A percentile compares a stretch with the other conserved stretches of the same genome.
Evolutionary conservation across 2,113 vertebrate genomes (phyloP).

Genomic region (Engraulis encrasicolus): DNA sequence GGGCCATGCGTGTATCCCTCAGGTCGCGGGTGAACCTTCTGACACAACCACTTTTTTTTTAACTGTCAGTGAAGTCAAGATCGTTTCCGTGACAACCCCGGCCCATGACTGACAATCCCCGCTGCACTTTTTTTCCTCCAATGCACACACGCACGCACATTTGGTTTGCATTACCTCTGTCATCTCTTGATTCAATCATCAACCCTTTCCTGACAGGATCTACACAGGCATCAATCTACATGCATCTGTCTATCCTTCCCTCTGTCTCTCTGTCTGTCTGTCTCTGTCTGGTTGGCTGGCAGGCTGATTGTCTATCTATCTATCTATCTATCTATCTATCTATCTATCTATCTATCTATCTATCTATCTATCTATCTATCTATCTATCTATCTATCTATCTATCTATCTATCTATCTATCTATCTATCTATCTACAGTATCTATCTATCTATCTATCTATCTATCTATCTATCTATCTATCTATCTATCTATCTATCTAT

Average conservation of each 20-base stretch:
- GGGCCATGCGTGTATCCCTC: neutral
- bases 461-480: neutral
- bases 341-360: constrained; percentile 1
- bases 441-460: too few species aligned
- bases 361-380: neutral
- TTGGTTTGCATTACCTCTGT: constrained; percentile 34
- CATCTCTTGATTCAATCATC: constrained; percentile 41
- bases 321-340: neutral
- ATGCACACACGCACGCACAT: neutral
- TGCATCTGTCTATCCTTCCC: too few species aligned
- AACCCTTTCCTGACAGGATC: constrained; percentile 34
- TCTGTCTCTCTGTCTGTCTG: too few species aligned
- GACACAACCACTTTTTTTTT: constrained; percentile 33
- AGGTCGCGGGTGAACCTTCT: neutral
- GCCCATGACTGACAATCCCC: constrained; percentile 37
- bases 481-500: neutral
- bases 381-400: too few species aligned
- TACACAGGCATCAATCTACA: neutral
- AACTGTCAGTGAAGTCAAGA: neutral
- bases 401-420: too few species aligned
- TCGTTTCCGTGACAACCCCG: constrained; percentile 18
- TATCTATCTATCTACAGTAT: too few species aligned
- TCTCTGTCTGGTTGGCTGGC: too few species aligned
- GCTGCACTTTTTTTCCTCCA: constrained; percentile 26
- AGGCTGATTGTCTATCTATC: too few species aligned